Evolutionary conservation across 2,113 vertebrate genomes (phyloP).

Genomic region (Antidorcas marsupialis): DNA sequence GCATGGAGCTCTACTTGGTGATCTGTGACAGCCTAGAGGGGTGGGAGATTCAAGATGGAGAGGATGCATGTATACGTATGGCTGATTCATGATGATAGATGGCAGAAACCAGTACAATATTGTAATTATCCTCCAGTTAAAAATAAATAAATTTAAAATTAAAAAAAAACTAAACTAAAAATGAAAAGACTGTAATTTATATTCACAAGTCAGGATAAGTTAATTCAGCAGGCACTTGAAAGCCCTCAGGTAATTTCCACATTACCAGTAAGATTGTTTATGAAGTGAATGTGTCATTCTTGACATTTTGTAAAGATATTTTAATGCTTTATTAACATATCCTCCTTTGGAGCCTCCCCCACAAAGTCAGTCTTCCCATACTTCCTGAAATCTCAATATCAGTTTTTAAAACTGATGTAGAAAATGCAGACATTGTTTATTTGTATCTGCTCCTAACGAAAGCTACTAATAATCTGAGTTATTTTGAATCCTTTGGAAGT

Average conservation of each 20-base stretch:
- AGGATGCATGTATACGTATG: background rate
- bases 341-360: background rate
- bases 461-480: background rate
- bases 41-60: background rate
- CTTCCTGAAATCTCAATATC: background rate
- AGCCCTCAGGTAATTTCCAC: slow-evolving; percentile 64
- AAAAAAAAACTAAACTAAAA: background rate
- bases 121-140: background rate
- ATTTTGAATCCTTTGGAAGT: background rate
- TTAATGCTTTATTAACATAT: slow-evolving; percentile 67
- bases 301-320: slow-evolving; percentile 58
- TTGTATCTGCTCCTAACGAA: background rate
- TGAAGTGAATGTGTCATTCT: slow-evolving; percentile 23
- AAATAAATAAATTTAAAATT: background rate
- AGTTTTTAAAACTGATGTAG: background rate
- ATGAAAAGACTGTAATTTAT: slow-evolving; percentile 48
- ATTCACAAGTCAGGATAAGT: slow-evolving; percentile 61
- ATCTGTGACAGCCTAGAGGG: background rate
- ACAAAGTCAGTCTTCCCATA: background rate
- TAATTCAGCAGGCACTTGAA: slow-evolving; percentile 71
- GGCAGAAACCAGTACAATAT: background rate
- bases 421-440: background rate
- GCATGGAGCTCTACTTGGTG: background rate
- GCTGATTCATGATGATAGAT: background rate
- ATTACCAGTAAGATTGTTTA: slow-evolving; percentile 30